These are phyloP conservation scores for Drosophila neocordata DNA, from an alignment of 1,140 invertebrate species.

Conservation along the genomic window DNA sequence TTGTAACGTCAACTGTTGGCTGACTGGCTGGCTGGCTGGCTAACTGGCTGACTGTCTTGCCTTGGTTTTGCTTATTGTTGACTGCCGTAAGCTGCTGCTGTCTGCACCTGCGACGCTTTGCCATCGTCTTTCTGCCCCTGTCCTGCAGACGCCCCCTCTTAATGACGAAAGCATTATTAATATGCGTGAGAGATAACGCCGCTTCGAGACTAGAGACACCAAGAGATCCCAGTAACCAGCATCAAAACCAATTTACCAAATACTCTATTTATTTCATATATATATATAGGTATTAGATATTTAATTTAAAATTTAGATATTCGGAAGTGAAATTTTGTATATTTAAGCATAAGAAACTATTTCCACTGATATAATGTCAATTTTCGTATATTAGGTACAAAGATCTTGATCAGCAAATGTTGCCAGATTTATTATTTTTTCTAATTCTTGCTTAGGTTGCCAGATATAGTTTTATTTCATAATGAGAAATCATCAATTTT, in stretches of 20 bases:
- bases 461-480: too few species aligned
- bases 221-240: background rate
- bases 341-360: too few species aligned
- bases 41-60: background rate
- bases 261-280: background rate
- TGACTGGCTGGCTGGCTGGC: constrained; percentile 4
- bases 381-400: too few species aligned
- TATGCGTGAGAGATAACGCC: constrained; percentile 70
- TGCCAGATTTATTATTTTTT: too few species aligned
- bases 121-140: background rate
- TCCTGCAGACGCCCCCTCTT: constrained; percentile 31
- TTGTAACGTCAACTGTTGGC: constrained; percentile 54
- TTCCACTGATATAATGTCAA: too few species aligned
- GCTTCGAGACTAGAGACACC: constrained; percentile 15
- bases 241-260: background rate
- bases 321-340: too few species aligned
- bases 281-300: background rate
- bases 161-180: constrained; percentile 76
- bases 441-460: too few species aligned
- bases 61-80: constrained; percentile 16
- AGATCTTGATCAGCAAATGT: too few species aligned
- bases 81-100: constrained; percentile 18
- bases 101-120: constrained; percentile 41
- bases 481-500: too few species aligned
- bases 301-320: background rate